Evolutionary conservation across 2,797 vertebrate species (phyloP).

Genomic region (Tokudaia muenninki): DNA sequence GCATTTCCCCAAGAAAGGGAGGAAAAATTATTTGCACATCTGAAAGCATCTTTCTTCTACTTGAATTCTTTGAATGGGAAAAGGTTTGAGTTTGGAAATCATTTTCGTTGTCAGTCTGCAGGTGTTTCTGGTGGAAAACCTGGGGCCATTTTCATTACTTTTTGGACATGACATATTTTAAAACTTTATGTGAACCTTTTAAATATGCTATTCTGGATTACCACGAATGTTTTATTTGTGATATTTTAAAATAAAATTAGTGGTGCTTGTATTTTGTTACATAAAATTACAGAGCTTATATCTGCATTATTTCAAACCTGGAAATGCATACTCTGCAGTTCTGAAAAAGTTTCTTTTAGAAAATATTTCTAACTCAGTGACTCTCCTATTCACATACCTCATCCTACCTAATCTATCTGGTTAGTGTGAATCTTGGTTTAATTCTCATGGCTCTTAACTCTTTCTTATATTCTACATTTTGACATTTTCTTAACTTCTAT

Average conservation of each 20-base stretch:
- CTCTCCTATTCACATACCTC: background rate
- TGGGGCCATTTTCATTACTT: background rate
- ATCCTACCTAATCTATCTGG: background rate
- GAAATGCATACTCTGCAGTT: background rate
- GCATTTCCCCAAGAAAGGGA: background rate
- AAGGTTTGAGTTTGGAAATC: background rate
- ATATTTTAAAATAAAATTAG: constrained; percentile 36
- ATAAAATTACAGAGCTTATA: constrained; percentile 26
- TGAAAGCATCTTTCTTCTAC: constrained; percentile 28
- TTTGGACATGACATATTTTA: background rate
- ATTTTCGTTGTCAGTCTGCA: constrained; percentile 4
- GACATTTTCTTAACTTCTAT: constrained; percentile 3
- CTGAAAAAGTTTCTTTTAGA: background rate
- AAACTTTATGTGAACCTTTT: background rate
- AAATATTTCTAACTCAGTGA: background rate
- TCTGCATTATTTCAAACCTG: background rate
- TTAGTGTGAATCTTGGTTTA: background rate
- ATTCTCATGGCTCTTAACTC: constrained; percentile 24
- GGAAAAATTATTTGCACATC: constrained; percentile 10
- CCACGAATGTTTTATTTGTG: background rate
- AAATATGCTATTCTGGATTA: constrained; percentile 7
- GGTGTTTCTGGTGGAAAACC: background rate
- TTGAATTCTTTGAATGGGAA: background rate
- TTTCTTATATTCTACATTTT: constrained; percentile 9
- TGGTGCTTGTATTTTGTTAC: background rate